These are phyloP conservation scores for Temnothorax unifasciatus DNA, from an alignment of 2,888 invertebrate genomes.

Conservation along the genomic window DNA sequence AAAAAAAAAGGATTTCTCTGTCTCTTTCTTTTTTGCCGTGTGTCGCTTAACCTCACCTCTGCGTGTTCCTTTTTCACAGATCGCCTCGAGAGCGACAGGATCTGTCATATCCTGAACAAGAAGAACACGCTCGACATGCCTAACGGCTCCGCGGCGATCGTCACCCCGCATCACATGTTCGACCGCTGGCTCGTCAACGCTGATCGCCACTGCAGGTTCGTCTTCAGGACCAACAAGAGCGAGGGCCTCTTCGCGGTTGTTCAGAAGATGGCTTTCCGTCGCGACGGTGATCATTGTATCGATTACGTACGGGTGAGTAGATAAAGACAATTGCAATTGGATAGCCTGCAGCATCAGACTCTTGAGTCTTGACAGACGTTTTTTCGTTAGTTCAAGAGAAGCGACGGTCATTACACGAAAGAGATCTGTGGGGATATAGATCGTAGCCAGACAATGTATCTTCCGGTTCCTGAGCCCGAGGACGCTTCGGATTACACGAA, in stretches of 20 bases:
- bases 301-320: conserved; percentile 86
- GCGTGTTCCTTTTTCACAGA: conserved; percentile 62
- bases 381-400: conserved; percentile 78
- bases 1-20: neutral
- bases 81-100: conserved; percentile 68
- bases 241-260: conserved; percentile 87
- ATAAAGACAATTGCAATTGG: neutral
- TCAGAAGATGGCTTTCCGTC: conserved; percentile 86
- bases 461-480: conserved; percentile 60
- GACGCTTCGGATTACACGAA: neutral
- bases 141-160: conserved; percentile 63
- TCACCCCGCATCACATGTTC: conserved; percentile 53
- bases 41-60: conserved; percentile 52
- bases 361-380: neutral
- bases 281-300: conserved; percentile 84
- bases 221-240: conserved; percentile 75
- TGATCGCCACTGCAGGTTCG: conserved; percentile 78
- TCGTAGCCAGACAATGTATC: conserved; percentile 70
- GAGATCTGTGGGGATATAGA: conserved; percentile 84
- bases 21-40: neutral
- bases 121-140: conserved; percentile 56
- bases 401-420: conserved; percentile 77
- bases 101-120: conserved; percentile 73
- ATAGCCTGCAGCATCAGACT: neutral
- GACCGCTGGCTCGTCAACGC: conserved; percentile 60